Evolutionary conservation across 1,140 invertebrate species (phyloP).

Genomic region (Oncopodura yosiiana): DNA sequence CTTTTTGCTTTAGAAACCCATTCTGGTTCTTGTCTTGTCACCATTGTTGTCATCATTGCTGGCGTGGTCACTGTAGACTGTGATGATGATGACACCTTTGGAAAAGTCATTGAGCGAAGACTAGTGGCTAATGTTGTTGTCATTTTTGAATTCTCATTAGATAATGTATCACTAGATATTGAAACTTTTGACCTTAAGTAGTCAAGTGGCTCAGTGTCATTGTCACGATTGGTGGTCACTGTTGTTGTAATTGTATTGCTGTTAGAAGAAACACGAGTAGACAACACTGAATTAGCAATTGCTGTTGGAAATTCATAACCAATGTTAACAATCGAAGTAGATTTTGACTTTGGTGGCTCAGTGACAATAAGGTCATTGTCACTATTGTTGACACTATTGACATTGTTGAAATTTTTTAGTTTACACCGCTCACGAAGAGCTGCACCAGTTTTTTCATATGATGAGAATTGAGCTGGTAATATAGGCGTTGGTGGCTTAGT

Average conservation of each 20-base stretch:
- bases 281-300: slow-evolving; percentile 28
- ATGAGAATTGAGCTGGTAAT: slow-evolving; percentile 27
- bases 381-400: background rate
- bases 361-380: background rate
- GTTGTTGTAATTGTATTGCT: too few species aligned
- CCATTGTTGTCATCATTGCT: too few species aligned
- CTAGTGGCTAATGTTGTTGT: slow-evolving; percentile 6
- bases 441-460: slow-evolving; percentile 30
- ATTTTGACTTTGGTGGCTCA: background rate
- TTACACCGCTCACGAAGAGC: slow-evolving; percentile 22
- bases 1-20: slow-evolving; percentile 34
- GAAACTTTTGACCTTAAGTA: too few species aligned
- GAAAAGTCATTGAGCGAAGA: slow-evolving; percentile 30
- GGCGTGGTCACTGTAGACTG: too few species aligned
- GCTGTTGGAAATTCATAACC: background rate
- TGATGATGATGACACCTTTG: slow-evolving; percentile 22
- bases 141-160: slow-evolving; percentile 9
- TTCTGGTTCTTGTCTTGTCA: slow-evolving; percentile 33
- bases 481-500: slow-evolving; percentile 33
- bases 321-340: background rate
- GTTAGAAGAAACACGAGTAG: too few species aligned
- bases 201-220: too few species aligned
- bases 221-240: too few species aligned
- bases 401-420: slow-evolving; percentile 20
- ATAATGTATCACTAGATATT: too few species aligned